phyloP scores from a whole-genome alignment of 2,888 invertebrate genomes.

The Agonopterix heracliana region DNA sequence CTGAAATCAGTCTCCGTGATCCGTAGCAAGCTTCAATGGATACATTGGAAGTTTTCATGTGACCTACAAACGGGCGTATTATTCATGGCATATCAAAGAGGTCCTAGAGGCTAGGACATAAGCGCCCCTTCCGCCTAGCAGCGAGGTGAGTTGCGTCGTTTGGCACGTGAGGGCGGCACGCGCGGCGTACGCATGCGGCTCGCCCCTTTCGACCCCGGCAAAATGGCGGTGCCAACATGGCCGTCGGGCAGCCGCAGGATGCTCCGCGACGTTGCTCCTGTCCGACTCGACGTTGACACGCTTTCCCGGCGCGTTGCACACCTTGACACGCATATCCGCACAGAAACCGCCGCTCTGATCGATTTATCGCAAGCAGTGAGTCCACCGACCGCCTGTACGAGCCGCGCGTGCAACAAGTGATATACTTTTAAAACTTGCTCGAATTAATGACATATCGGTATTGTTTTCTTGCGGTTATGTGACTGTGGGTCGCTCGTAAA shows the following conservation, averaged over 20 bases:
- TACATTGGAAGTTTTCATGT: slow-evolving; percentile 51
- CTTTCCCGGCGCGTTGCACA: slow-evolving; percentile 53
- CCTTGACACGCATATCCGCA: slow-evolving; percentile 53
- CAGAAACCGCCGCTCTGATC: slow-evolving; percentile 47
- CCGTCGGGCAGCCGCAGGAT: slow-evolving; percentile 74
- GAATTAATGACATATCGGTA: slow-evolving; percentile 45
- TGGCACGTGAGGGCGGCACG: slow-evolving; percentile 53
- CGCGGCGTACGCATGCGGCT: slow-evolving; percentile 72
- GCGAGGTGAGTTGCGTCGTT: slow-evolving; percentile 54
- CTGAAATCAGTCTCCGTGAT: slow-evolving; percentile 61
- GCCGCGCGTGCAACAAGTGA: slow-evolving; percentile 73
- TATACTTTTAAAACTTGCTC: slow-evolving; percentile 41
- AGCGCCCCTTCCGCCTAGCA: slow-evolving; percentile 37
- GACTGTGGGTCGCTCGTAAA: slow-evolving; percentile 61
- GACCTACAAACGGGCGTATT: slow-evolving; percentile 68
- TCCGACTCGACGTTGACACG: slow-evolving; percentile 62
- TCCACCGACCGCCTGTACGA: slow-evolving; percentile 32
- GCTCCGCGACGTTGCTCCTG: slow-evolving; percentile 63
- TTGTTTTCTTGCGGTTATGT: slow-evolving; percentile 53
- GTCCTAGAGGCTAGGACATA: slow-evolving; percentile 39
- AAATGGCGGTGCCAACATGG: slow-evolving; percentile 76
- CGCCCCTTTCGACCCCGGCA: slow-evolving; percentile 65
- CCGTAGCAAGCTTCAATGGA: slow-evolving; percentile 64
- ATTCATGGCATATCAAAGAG: slow-evolving; percentile 33
- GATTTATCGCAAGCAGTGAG: slow-evolving; percentile 46